phyloP scores from a whole-genome alignment of 2,797 vertebrate genomes.

The Sebastes itinus region DNA sequence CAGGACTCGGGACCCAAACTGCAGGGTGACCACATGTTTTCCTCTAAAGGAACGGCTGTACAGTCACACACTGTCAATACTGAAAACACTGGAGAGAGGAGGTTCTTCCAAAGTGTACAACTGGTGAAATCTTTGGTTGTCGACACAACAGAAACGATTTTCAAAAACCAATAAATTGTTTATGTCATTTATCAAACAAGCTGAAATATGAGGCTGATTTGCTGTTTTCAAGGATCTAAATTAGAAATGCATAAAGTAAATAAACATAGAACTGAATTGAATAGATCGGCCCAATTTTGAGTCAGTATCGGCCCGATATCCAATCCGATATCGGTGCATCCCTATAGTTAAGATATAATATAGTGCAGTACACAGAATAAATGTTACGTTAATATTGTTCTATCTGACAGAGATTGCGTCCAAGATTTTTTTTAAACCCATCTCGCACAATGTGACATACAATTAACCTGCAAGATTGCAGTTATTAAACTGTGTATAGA shows the following conservation, averaged over 20 bases:
- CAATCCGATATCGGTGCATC: no score
- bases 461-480: constrained; percentile 15
- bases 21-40: no score
- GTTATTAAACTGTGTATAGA: not conserved
- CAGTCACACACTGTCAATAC: constrained; percentile 37
- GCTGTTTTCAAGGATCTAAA: no score
- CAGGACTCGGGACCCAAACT: constrained; percentile 24
- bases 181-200: not conserved
- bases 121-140: not conserved
- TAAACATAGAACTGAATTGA: no score
- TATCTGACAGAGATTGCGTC: not conserved
- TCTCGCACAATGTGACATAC: not conserved
- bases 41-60: constrained; percentile 8
- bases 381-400: not conserved
- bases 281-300: no score
- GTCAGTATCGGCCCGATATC: no score
- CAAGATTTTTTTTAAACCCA: not conserved
- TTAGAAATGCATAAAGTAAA: no score
- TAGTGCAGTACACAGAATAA: not conserved
- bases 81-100: not conserved
- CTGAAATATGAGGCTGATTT: no score
- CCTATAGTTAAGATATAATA: no score
- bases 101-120: not conserved
- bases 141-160: not conserved
- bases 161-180: accelerated